Percentiles rank a stretch among this genome's conserved stretches.
phyloP scores from a whole-genome alignment of 2,113 vertebrate species.

The Ranitomeya variabilis region DNA sequence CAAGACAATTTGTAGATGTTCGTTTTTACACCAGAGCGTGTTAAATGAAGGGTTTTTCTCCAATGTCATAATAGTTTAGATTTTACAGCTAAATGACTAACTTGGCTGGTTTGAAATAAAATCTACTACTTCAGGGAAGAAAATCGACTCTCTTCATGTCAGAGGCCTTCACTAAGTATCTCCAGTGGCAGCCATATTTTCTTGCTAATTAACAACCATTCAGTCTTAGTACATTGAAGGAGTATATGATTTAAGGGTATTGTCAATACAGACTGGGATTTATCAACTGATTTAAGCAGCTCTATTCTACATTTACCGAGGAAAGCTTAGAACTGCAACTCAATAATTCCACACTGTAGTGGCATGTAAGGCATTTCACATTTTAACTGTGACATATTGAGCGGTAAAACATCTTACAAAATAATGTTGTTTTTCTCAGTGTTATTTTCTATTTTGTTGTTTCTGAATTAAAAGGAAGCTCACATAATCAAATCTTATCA shows the following conservation, averaged over 20 bases:
- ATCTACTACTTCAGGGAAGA: not conserved
- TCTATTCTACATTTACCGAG: not conserved
- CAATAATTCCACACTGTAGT: not conserved
- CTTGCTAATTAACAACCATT: conserved; percentile 31
- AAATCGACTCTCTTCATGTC: conserved; percentile 4
- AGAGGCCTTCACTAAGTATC: conserved; percentile 2
- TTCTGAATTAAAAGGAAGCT: too few species aligned
- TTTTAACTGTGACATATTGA: not conserved
- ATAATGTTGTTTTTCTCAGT: not conserved
- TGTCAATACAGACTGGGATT: conserved; percentile 19
- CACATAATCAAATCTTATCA: too few species aligned
- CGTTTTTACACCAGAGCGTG: not conserved
- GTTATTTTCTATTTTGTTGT: too few species aligned
- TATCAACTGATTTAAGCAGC: conserved; percentile 26
- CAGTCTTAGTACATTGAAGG: conserved; percentile 1
- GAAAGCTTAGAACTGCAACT: not conserved
- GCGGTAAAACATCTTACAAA: not conserved
- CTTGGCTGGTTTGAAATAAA: conserved; percentile 8
- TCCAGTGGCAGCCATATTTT: conserved; percentile 5
- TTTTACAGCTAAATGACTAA: conserved; percentile 21
- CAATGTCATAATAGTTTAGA: conserved; percentile 24
- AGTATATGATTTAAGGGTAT: conserved; percentile 19
- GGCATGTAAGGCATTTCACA: not conserved
- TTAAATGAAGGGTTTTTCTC: conserved; percentile 23
- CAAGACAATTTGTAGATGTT: conserved; percentile 9